Conservation (phyloP, 2,888 invertebrate genomes). For the Oithona nana region DNA sequence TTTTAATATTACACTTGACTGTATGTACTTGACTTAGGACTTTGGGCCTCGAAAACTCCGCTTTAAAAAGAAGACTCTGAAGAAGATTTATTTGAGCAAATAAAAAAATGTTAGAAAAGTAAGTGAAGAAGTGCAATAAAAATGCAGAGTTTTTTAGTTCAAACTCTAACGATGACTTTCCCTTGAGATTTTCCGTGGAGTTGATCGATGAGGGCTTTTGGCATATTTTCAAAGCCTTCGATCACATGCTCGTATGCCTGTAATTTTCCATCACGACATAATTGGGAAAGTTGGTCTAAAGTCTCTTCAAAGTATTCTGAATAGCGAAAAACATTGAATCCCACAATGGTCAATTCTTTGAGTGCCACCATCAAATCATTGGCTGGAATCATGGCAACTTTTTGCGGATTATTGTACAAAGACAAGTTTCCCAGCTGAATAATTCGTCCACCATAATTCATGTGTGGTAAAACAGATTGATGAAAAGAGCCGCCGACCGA, state of each 20-base stretch:
- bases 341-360: slow-evolving; percentile 41
- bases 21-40: no score
- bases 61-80: no score
- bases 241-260: slow-evolving; percentile 47
- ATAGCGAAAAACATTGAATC: slow-evolving; percentile 39
- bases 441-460: slow-evolving; percentile 41
- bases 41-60: no score
- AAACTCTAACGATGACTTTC: slow-evolving; percentile 15
- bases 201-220: slow-evolving; percentile 39
- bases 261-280: slow-evolving; percentile 46
- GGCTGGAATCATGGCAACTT: slow-evolving; percentile 27
- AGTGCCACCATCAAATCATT: slow-evolving; percentile 18
- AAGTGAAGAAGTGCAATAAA: no score
- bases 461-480: slow-evolving; percentile 37
- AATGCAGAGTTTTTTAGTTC: no score
- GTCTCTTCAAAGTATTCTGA: slow-evolving; percentile 40
- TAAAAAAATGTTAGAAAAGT: no score
- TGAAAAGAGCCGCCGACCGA: slow-evolving; percentile 49
- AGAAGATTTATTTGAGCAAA: no score
- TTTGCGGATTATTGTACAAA: slow-evolving; percentile 35
- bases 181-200: slow-evolving; percentile 12
- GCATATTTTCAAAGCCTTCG: slow-evolving; percentile 51
- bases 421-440: slow-evolving; percentile 46
- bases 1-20: no score
- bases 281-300: slow-evolving; percentile 39